phyloP scores from a whole-genome alignment of 2,797 vertebrate genomes.

The Tokudaia tokunoshimensis region DNA sequence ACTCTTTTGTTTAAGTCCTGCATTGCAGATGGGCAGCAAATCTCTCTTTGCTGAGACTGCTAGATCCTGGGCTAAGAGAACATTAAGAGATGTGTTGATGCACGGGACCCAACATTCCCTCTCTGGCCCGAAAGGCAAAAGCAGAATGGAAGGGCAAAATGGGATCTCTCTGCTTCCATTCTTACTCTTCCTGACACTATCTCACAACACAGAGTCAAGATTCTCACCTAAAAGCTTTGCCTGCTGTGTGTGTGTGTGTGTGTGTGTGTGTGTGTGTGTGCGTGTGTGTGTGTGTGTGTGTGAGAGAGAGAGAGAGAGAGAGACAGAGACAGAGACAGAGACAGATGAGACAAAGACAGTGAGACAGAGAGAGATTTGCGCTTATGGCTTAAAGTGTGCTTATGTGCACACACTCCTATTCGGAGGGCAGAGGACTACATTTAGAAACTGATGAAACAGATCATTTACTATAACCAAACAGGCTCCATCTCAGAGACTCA shows the following conservation, averaged over 20 bases:
- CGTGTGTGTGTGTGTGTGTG: too few species aligned
- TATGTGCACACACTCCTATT: too few species aligned
- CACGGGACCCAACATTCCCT: neutral
- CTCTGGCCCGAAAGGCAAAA: neutral
- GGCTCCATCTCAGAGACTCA: too few species aligned
- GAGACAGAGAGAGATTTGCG: neutral
- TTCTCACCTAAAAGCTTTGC: neutral
- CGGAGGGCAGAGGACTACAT: neutral
- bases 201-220: neutral
- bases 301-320: neutral
- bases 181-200: neutral
- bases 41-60: too few species aligned
- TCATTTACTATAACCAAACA: neutral
- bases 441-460: neutral
- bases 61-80: neutral
- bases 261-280: neutral
- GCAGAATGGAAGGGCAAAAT: neutral
- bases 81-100: neutral
- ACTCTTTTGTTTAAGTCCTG: neutral
- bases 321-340: neutral
- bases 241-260: neutral
- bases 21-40: neutral
- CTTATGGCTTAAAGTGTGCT: too few species aligned
- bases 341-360: neutral
- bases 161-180: neutral